A percentile compares a stretch with the other conserved stretches of the same genome.
Conservation (phyloP, 2,113 vertebrate species). For the Coptodon bakossiorum region DNA sequence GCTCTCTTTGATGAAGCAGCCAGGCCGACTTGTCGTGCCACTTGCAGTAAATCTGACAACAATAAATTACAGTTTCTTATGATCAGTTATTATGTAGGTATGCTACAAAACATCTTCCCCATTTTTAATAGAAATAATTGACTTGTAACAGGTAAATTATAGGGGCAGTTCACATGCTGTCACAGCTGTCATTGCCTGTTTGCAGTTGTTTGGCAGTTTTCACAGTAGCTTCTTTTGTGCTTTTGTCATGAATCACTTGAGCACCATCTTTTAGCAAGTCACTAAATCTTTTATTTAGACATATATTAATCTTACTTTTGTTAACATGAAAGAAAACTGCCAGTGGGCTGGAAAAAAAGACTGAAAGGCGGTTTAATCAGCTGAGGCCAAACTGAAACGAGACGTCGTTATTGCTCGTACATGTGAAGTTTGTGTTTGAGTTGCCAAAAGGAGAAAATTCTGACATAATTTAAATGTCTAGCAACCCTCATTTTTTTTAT, state of each 20-base stretch:
- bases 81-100: constrained; percentile 39
- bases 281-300: constrained; percentile 5
- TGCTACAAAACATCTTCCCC: constrained; percentile 21
- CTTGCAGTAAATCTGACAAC: constrained; percentile 24
- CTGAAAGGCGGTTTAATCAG: neutral
- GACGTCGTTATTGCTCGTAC: neutral
- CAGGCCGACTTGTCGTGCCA: constrained; percentile 9
- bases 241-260: constrained; percentile 9
- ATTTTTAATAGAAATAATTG: constrained; percentile 49
- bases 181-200: constrained; percentile 10
- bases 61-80: constrained; percentile 25
- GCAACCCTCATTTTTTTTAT: neutral
- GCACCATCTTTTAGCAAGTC: neutral
- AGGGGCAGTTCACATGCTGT: constrained; percentile 12
- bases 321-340: neutral
- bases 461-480: neutral
- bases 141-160: constrained; percentile 49
- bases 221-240: neutral
- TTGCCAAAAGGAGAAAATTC: neutral
- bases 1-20: constrained; percentile 39
- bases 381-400: neutral
- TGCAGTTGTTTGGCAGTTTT: neutral
- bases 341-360: neutral
- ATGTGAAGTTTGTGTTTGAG: neutral
- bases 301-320: neutral